These are phyloP conservation scores for Butorides virescens DNA, from an alignment of 2,113 vertebrate species.

Conservation along the genomic window DNA sequence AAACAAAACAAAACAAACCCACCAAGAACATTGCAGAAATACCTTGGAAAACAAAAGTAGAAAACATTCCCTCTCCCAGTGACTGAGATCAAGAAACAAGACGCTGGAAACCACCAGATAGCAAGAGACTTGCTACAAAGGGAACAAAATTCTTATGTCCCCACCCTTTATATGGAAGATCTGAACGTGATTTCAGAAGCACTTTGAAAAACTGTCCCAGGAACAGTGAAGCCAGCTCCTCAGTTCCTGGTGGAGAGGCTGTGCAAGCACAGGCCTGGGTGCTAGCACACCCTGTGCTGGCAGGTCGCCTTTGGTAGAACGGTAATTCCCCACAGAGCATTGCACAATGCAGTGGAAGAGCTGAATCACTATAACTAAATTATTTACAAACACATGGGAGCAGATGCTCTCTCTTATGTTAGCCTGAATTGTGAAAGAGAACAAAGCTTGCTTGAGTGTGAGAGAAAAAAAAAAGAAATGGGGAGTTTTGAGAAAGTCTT, in stretches of 20 bases:
- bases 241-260: neutral
- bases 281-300: too few species aligned
- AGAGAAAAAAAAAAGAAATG: neutral
- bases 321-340: neutral
- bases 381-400: neutral
- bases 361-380: neutral
- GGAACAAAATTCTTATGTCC: neutral
- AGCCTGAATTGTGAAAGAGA: neutral
- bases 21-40: neutral
- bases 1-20: neutral
- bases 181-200: neutral
- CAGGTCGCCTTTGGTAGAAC: neutral
- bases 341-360: neutral
- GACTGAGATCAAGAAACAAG: neutral
- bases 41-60: neutral
- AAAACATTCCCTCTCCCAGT: accelerated
- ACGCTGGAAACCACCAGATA: neutral
- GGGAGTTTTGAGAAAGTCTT: neutral
- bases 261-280: neutral
- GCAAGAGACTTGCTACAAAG: neutral
- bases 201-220: neutral
- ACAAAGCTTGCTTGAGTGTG: neutral
- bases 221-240: neutral
- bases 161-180: neutral
- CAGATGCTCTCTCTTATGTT: neutral